Evolutionary conservation across 2,113 vertebrate species (phyloP).

Genomic region (Elachura formosa): DNA sequence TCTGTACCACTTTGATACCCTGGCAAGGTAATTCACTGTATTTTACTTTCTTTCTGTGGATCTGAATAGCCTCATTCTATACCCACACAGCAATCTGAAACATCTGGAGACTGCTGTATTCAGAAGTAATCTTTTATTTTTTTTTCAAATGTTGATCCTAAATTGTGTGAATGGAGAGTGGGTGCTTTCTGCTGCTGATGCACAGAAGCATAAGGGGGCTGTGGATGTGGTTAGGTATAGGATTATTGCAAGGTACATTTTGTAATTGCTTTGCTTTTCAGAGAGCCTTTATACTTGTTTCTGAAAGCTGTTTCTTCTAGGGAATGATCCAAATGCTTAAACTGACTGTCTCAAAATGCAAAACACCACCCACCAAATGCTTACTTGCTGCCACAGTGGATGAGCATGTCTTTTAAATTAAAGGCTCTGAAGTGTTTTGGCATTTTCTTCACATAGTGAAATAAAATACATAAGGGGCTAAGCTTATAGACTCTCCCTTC

Average conservation of each 20-base stretch:
- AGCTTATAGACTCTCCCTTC: neutral
- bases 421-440: neutral
- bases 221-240: neutral
- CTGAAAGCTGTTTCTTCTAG: neutral
- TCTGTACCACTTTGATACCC: slow-evolving; percentile 35
- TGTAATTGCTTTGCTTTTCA: neutral
- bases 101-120: slow-evolving; percentile 37
- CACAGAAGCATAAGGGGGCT: neutral
- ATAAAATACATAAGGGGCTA: neutral
- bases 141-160: neutral
- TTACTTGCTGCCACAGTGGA: neutral
- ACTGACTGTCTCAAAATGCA: neutral
- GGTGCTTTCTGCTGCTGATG: neutral
- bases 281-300: neutral
- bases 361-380: neutral
- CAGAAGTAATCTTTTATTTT: neutral
- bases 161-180: neutral
- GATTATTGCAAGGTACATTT: neutral
- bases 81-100: slow-evolving; percentile 2
- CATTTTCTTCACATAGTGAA: neutral
- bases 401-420: neutral
- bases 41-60: slow-evolving; percentile 41
- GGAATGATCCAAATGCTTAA: neutral
- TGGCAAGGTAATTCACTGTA: slow-evolving; percentile 27
- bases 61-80: neutral